Evolutionary conservation across 2,113 vertebrate species (phyloP).

Genomic region (Poecilia latipinna): DNA sequence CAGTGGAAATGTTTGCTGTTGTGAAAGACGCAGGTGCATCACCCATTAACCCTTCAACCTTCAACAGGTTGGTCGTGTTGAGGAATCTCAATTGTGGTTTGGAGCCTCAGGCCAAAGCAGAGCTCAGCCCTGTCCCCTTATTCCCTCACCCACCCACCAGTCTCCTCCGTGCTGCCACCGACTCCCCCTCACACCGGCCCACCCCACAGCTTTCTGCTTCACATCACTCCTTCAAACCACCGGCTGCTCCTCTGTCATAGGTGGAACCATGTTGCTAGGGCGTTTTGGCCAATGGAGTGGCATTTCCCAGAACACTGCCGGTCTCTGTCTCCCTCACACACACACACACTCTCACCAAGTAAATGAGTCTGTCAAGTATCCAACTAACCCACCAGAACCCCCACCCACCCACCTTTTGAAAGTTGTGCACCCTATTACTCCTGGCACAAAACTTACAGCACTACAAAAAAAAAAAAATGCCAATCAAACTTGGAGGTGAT

Average conservation of each 20-base stretch:
- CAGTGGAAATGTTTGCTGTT: slow-evolving; percentile 8
- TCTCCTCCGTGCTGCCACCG: not conserved
- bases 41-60: not conserved
- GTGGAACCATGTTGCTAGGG: slow-evolving; percentile 79
- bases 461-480: no score
- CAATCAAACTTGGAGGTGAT: not conserved
- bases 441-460: not conserved
- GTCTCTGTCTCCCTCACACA: slow-evolving; percentile 40
- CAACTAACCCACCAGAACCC: slow-evolving; percentile 43
- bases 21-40: not conserved
- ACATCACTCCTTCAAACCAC: slow-evolving; percentile 67
- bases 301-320: slow-evolving; percentile 56
- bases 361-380: slow-evolving; percentile 50
- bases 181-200: not conserved
- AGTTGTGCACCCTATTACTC: not conserved
- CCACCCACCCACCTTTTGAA: not conserved
- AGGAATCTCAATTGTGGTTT: slow-evolving; percentile 61
- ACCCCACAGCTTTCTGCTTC: slow-evolving; percentile 59
- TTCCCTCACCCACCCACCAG: not conserved
- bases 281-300: slow-evolving; percentile 74
- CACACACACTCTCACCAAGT: slow-evolving; percentile 4
- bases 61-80: slow-evolving; percentile 56
- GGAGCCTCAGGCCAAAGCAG: slow-evolving; percentile 56
- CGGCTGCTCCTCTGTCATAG: slow-evolving; percentile 74
- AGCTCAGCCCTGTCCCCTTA: slow-evolving; percentile 12